Conservation (phyloP, 2,888 invertebrate genomes). For the Chymomyza fuscimana region DNA sequence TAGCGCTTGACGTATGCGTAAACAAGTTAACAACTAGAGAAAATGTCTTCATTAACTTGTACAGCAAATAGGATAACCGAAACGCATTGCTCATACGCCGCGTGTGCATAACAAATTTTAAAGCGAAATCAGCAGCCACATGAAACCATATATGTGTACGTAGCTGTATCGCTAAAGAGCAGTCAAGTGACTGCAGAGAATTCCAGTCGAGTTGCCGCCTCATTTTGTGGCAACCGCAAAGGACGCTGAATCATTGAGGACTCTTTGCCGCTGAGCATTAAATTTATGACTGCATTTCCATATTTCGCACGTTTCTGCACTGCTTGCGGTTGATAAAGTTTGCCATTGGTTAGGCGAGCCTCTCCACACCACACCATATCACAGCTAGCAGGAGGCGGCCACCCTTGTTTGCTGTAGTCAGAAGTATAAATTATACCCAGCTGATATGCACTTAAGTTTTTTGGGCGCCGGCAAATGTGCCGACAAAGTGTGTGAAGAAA, state of each 20-base stretch:
- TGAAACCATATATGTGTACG: background rate
- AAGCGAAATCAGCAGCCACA: constrained; percentile 4
- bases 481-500: constrained; percentile 22
- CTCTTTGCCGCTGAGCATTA: constrained; percentile 9
- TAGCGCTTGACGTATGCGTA: constrained; percentile 35
- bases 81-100: constrained; percentile 33
- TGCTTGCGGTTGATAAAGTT: constrained; percentile 43
- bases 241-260: background rate
- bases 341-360: background rate
- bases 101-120: constrained; percentile 16
- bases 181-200: background rate
- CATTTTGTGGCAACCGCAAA: constrained; percentile 4
- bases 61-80: background rate
- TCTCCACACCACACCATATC: background rate
- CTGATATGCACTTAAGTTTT: constrained; percentile 51
- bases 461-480: constrained; percentile 27
- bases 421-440: constrained; percentile 53
- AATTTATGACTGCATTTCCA: constrained; percentile 60
- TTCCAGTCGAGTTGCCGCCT: constrained; percentile 1
- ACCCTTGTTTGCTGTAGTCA: constrained; percentile 30
- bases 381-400: background rate
- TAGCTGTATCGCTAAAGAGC: background rate
- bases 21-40: constrained; percentile 45
- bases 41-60: constrained; percentile 46
- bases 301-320: constrained; percentile 29